Base-by-base conservation (phyloP, 2,113 vertebrate species). In the Cnemophilus loriae region DNA sequence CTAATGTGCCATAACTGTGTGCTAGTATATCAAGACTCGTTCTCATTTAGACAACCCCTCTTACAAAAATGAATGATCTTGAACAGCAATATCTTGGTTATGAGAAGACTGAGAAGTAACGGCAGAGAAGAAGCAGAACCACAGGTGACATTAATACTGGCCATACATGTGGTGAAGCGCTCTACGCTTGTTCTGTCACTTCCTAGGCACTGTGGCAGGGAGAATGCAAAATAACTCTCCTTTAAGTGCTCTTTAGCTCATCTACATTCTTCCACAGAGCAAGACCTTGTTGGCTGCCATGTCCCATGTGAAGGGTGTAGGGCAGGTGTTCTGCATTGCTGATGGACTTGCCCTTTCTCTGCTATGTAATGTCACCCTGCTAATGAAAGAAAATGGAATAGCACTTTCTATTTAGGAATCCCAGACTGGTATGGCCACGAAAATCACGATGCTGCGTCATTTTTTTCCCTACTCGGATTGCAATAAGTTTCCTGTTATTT, bases 141-240 rank as follows among this genome's bases (percentile, higher is more conserved):
- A 84, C 15, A 27, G 50, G 21, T 1, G 5, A 52, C n/a, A 41
- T 23, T 75, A 82, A 41, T 52, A 47, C 16, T 35, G 69, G 21
- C 13, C 11, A 9, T 37, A 39, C 8, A 5, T 32, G 44, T n/a
- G 42, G 49, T 1, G 1, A 76, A 84, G 20, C 0, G 0, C 4
- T 59, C 28, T 61, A 28, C 5, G 7, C n/a, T 70, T n/a, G 13
- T 52, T 61, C 46, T n/a, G 37, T 37, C 16, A 1, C 30, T 87
- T 68, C 18, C 27, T 13, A 11, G 30, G 35, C 49, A 81, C 17
- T 2, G 0, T 28, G 22, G 16, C 47, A 59, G 17, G 3, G 11
- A 10, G 6, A 77, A 56, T 13, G 35, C 23, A 16, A 73, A 90
- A 69, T 68, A 73, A 30, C 23, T 56, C 6, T 53, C 20, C 15